Evolutionary conservation across 2,888 invertebrate genomes (phyloP).

Genomic region (Drosophila robusta): DNA sequence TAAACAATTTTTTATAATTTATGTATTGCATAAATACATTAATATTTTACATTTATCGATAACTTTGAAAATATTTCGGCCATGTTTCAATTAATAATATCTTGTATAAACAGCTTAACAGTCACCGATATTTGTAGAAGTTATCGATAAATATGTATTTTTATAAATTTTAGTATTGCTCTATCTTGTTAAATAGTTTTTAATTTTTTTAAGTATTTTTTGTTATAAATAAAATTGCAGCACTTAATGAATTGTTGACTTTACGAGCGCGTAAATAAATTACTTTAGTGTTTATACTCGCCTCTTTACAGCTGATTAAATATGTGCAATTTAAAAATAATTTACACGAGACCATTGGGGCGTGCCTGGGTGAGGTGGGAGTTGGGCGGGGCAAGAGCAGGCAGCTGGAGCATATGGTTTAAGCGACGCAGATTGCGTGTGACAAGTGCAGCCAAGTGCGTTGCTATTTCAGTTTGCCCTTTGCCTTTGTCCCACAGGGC

Average conservation of each 20-base stretch:
- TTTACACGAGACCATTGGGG: slow-evolving; percentile 12
- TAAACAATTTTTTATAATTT: too few species aligned
- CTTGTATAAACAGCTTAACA: too few species aligned
- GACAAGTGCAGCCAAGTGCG: slow-evolving; percentile 57
- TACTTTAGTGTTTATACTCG: not conserved
- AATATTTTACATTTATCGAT: too few species aligned
- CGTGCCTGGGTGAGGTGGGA: not conserved
- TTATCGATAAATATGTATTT: too few species aligned
- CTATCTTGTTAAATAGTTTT: too few species aligned
- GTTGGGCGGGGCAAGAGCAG: not conserved
- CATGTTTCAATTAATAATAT: too few species aligned
- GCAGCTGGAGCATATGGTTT: slow-evolving; percentile 2
- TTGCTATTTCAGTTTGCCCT: slow-evolving; percentile 27
- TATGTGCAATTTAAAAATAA: slow-evolving; percentile 66
- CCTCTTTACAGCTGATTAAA: slow-evolving; percentile 66
- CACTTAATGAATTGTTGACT: slow-evolving; percentile 15
- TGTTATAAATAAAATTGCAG: not conserved
- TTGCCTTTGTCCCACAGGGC: not conserved
- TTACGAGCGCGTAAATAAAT: slow-evolving; percentile 11
- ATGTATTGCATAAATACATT: too few species aligned
- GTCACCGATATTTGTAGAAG: too few species aligned
- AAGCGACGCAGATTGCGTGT: slow-evolving; percentile 46
- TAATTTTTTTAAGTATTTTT: not conserved
- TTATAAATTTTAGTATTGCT: too few species aligned
- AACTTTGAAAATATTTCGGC: too few species aligned